Base-by-base conservation (phyloP, 2,888 invertebrate genomes). In the Diarsia mendica region DNA sequence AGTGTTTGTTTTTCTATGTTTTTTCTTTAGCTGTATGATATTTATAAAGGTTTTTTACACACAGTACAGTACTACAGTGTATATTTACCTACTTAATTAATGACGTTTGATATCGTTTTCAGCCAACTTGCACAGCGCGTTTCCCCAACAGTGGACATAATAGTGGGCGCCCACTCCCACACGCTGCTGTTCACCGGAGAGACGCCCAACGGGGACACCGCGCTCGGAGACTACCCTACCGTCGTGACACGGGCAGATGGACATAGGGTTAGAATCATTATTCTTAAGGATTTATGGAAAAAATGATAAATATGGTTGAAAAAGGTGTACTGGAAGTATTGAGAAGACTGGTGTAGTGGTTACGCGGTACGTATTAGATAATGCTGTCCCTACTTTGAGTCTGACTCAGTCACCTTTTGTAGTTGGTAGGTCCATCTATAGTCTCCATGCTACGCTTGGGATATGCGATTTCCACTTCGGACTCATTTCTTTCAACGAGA, bases 151-250 rank as follows among this genome's bases (percentile, higher is more conserved):
- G 97, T 99, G 71, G 98, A 98, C 91, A 96, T 99, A 0, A 98
- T 99, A 75, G 98, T 99, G n/a, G 99, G 99, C 9, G 98, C 97
- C 0, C 99, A 99, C 91, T 98, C 98, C 0, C 98, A 99, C 91
- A 97, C 98, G 0, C 97, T 99, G 85, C 96, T 99, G 0, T 98
- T 97, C 91, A 97, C 96, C 0, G 95, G 95, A 3, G 94, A 91
- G 1, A 91, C 95, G 0, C 97, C 97, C 0, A 97, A 97, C 33
- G 97, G 97, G 0, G 97, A 97, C 82, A 94, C 68, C 0, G 94
- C 97, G 0, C 89, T 86, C 20, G 97, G 97, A 11, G 96, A 97
- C 0, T 99, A 99, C 93, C 98, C 98, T 0, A 97, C 98, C 0
- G 96, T 98, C 0, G 97, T 98, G 9, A 96, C 95, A 20, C 97